Percentiles rank a stretch among this genome's conserved stretches.
Evolutionary conservation across 2,113 vertebrate species (phyloP).

Genomic region (Rana temporaria): DNA sequence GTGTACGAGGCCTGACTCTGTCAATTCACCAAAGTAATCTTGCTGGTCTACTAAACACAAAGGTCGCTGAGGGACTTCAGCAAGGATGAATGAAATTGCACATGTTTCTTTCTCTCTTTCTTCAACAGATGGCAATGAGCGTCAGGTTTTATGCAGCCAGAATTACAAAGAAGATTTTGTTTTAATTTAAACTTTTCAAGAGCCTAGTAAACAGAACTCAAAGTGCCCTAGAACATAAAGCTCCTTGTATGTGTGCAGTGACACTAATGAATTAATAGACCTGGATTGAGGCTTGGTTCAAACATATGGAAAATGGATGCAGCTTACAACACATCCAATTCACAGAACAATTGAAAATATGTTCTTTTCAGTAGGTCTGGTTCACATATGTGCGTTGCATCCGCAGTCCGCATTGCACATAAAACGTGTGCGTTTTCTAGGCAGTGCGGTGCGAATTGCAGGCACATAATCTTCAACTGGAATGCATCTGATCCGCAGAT

Average conservation of each 20-base stretch:
- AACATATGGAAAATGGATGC: no score
- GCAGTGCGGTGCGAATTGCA: no score
- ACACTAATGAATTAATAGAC: conserved; percentile 11
- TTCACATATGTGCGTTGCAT: no score
- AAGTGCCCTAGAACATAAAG: background rate
- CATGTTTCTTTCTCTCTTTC: background rate
- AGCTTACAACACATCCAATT: no score
- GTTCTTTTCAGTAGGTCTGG: no score
- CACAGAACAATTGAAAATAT: no score
- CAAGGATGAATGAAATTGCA: background rate
- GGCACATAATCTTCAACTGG: no score
- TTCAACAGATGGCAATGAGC: background rate
- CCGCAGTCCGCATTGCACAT: no score
- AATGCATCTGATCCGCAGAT: no score
- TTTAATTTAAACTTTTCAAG: conserved; percentile 8
- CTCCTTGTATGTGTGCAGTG: background rate
- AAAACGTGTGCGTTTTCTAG: no score
- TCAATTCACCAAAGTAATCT: background rate
- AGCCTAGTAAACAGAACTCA: conserved; percentile 19
- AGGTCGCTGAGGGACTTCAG: background rate
- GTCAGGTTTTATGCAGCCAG: conserved; percentile 2
- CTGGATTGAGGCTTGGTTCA: no score
- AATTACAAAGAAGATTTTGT: conserved; percentile 2
- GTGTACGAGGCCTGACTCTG: no score
- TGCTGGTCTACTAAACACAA: background rate